A percentile compares a stretch with the other conserved stretches of the same genome.
Conservation (phyloP, 2,797 vertebrate genomes). For the Parauchenoglanis punctatus region DNA sequence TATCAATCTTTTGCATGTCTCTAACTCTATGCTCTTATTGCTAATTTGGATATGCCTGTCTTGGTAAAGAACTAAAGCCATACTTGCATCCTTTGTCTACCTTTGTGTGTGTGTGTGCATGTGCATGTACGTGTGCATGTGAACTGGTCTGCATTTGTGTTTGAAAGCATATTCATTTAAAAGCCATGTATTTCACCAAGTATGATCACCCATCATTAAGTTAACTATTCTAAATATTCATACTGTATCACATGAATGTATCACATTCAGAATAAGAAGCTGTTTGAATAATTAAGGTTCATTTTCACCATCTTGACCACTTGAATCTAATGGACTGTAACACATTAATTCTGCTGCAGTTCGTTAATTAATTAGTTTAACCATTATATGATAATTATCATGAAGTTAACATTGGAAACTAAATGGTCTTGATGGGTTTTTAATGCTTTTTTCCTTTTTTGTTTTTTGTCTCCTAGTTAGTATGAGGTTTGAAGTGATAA, state of each 20-base stretch:
- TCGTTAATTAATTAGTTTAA: constrained; percentile 58
- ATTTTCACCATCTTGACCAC: constrained; percentile 43
- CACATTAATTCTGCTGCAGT: constrained; percentile 48
- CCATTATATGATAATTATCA: constrained; percentile 61
- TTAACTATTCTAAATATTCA: constrained; percentile 37
- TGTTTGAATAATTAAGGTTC: constrained; percentile 46
- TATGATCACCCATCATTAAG: constrained; percentile 33
- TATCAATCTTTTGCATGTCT: no score
- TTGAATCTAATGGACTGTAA: constrained; percentile 55
- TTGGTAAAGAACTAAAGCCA: no score
- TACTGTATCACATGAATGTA: no score
- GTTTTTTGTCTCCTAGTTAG: constrained; percentile 21
- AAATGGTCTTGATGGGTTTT: constrained; percentile 55
- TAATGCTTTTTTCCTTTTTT: constrained; percentile 34
- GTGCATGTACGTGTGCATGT: no score
- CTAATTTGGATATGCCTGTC: no score
- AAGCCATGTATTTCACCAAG: constrained; percentile 31
- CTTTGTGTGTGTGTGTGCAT: no score
- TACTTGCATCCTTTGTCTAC: no score
- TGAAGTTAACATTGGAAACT: constrained; percentile 50
- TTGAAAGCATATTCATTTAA: constrained; percentile 16
- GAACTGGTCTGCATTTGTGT: background rate
- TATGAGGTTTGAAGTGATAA: constrained; percentile 47
- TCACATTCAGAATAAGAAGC: constrained; percentile 36
- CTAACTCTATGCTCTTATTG: no score